Evolutionary conservation across 2,797 vertebrate genomes (phyloP).

Genomic region (Pseudochaenichthys georgianus): DNA sequence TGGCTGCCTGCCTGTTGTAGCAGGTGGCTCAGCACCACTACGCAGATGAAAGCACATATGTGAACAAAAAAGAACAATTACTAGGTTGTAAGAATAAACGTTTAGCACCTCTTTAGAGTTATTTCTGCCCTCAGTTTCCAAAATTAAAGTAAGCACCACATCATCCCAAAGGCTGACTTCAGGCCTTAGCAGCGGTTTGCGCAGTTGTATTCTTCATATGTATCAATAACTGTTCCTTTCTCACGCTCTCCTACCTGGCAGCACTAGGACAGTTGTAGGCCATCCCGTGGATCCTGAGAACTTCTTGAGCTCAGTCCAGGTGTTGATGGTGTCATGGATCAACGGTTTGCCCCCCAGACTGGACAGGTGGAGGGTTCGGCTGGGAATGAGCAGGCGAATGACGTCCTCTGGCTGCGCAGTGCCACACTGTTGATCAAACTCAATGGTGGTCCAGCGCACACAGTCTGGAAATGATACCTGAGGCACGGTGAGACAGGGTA

Average conservation of each 20-base stretch:
- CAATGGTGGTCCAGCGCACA: constrained; percentile 96
- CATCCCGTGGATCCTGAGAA: constrained; percentile 95
- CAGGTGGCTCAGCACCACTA: constrained; percentile 28
- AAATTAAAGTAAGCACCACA: not conserved
- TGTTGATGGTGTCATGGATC: constrained; percentile 96
- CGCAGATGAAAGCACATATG: constrained; percentile 29
- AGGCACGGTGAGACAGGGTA: constrained; percentile 7
- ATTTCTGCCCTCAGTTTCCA: not conserved
- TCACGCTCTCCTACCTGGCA: constrained; percentile 88
- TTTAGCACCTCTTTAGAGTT: not conserved
- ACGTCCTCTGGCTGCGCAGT: constrained; percentile 98
- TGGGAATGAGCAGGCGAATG: constrained; percentile 94
- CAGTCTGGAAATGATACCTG: constrained; percentile 98
- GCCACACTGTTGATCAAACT: constrained; percentile 97
- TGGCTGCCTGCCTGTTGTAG: not conserved
- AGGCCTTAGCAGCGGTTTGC: no score
- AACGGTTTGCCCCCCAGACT: constrained; percentile 90
- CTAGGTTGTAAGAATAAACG: not conserved
- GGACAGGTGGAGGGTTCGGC: constrained; percentile 90
- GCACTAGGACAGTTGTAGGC: constrained; percentile 94
- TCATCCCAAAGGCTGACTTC: not conserved
- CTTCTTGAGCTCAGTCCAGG: constrained; percentile 98
- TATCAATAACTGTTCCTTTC: not conserved
- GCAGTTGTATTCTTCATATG: not conserved
- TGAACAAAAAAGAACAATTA: constrained; percentile 28